A percentile compares a stretch with the other conserved stretches of the same genome.
Evolutionary conservation across 2,797 vertebrate species (phyloP).

Genomic region (Picus viridis): DNA sequence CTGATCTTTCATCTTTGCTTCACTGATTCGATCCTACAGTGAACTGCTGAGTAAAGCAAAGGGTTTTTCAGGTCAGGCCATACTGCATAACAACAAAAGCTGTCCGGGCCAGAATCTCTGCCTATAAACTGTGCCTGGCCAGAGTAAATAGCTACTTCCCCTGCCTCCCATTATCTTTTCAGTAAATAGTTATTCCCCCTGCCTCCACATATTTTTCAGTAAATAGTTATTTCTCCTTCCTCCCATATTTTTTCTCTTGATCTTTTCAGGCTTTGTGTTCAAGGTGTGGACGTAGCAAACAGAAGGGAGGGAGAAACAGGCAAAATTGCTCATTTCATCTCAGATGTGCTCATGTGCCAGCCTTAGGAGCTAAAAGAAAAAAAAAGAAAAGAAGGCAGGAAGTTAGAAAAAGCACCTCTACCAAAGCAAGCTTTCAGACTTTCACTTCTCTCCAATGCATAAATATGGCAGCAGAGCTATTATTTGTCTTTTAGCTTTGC

Average conservation of each 20-base stretch:
- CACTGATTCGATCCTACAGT: conserved; percentile 27
- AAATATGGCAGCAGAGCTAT: background rate
- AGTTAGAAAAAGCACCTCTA: background rate
- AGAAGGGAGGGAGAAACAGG: background rate
- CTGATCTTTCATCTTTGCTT: conserved; percentile 52
- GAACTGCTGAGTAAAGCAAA: conserved; percentile 42
- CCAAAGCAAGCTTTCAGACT: background rate
- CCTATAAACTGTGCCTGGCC: background rate
- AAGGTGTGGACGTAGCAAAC: background rate
- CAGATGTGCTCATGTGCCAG: fast-evolving
- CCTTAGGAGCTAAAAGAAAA: background rate
- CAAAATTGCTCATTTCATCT: background rate
- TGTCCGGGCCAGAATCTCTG: background rate
- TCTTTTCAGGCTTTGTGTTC: background rate
- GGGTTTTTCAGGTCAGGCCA: conserved; percentile 14
- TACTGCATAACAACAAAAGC: conserved; percentile 29
- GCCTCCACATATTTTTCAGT: no score
- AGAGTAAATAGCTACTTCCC: background rate
- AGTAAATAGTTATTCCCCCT: no score
- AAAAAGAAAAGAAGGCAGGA: background rate
- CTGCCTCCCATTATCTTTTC: no score
- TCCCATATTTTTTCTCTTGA: background rate
- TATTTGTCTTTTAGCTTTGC: background rate
- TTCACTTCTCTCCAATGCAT: background rate
- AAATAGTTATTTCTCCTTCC: background rate